Evolutionary conservation across 2,797 vertebrate species (phyloP).

Genomic region (Gallinago solitaria): DNA sequence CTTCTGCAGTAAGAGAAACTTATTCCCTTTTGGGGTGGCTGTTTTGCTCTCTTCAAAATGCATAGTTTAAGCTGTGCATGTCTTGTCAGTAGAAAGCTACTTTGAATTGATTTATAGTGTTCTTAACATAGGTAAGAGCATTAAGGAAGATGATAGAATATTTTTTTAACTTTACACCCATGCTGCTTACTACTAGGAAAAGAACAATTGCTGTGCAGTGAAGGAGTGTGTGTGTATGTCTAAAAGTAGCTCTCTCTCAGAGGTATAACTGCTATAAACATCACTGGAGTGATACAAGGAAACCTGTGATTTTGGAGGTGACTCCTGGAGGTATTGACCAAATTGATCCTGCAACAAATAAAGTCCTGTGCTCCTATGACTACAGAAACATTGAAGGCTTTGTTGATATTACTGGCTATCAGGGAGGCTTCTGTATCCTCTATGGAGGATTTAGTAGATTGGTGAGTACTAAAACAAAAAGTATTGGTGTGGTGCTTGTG

Average conservation of each 20-base stretch:
- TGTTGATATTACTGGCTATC: conserved; percentile 92
- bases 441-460: conserved; percentile 96
- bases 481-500: background rate
- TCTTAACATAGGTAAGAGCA: background rate
- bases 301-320: conserved; percentile 91
- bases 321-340: conserved; percentile 98
- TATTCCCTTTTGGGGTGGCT: background rate
- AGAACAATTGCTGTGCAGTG: background rate
- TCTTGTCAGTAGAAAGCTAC: background rate
- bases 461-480: conserved; percentile 77
- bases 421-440: conserved; percentile 96
- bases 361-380: conserved; percentile 95
- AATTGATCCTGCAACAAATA: conserved; percentile 92
- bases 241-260: conserved; percentile 73
- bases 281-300: conserved; percentile 94
- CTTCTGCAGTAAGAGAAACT: background rate
- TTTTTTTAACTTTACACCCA: background rate
- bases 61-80: background rate
- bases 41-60: background rate
- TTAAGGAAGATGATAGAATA: background rate
- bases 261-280: conserved; percentile 98
- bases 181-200: background rate
- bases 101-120: background rate
- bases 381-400: conserved; percentile 98
- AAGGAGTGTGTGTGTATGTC: background rate